These are phyloP conservation scores for Cheilosia impressa DNA, from an alignment of 2,888 invertebrate genomes.

Conservation along the genomic window DNA sequence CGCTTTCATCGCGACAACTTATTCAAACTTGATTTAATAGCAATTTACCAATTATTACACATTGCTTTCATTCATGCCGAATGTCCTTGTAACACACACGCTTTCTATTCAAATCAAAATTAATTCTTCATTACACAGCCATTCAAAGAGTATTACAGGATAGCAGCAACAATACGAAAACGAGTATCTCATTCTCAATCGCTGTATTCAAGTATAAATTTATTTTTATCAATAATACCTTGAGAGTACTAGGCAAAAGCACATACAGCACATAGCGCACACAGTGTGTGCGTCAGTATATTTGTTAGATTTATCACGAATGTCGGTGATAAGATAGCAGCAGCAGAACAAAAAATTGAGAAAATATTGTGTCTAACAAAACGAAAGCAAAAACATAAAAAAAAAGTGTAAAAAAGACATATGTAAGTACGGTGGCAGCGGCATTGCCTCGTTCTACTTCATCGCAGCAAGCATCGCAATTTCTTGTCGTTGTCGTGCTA, in stretches of 20 bases:
- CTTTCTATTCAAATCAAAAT: conserved; percentile 48
- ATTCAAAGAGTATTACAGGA: conserved; percentile 8
- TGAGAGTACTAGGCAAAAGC: conserved; percentile 41
- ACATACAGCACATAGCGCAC: conserved; percentile 2
- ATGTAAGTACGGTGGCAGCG: conserved; percentile 17
- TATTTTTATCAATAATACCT: conserved; percentile 69
- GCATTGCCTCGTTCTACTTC: conserved; percentile 50
- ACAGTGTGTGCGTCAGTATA: conserved; percentile 8
- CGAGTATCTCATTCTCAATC: conserved; percentile 29
- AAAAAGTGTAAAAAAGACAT: background rate
- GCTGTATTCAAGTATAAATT: conserved; percentile 52
- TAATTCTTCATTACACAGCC: conserved; percentile 22
- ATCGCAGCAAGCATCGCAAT: conserved; percentile 43
- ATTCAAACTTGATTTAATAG: conserved; percentile 23
- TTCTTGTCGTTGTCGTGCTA: conserved; percentile 29
- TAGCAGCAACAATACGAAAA: background rate
- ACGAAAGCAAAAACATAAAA: background rate
- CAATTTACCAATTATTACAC: conserved; percentile 16
- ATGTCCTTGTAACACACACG: conserved; percentile 49
- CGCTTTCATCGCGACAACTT: conserved; percentile 3
- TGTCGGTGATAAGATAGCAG: conserved; percentile 64
- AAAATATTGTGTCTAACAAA: conserved; percentile 25
- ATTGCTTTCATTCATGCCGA: conserved; percentile 13
- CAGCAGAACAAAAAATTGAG: conserved; percentile 19
- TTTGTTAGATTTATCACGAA: conserved; percentile 63